A percentile compares a stretch with the other conserved stretches of the same genome.
Evolutionary conservation across 1,140 invertebrate genomes (phyloP).

Genomic region (Heterodera schachtii): DNA sequence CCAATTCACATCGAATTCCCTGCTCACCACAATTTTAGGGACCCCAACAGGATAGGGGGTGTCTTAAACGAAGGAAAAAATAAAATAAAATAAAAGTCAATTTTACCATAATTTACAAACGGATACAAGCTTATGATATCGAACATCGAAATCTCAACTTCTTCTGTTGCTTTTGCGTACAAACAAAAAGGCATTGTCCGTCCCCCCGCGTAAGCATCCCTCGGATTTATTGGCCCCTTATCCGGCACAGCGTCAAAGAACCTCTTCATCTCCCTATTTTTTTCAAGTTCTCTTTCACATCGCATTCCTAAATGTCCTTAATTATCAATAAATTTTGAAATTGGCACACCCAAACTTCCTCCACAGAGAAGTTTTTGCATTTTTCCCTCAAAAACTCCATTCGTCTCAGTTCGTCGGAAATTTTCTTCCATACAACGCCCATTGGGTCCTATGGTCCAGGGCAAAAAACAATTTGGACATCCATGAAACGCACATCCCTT

Average conservation of each 20-base stretch:
- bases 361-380: neutral
- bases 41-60: no score
- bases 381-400: neutral
- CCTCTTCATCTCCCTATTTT: slow-evolving; percentile 14
- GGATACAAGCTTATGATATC: no score
- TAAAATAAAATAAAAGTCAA: no score
- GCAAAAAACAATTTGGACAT: neutral
- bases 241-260: neutral
- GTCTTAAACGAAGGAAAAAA: no score
- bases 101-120: no score
- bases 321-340: no score
- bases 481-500: slow-evolving; percentile 13
- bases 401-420: neutral
- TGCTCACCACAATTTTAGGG: no score
- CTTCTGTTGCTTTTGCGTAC: neutral
- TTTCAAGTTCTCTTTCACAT: neutral
- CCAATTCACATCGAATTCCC: no score
- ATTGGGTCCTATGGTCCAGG: neutral
- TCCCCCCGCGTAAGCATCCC: neutral
- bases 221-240: neutral
- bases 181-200: slow-evolving; percentile 7
- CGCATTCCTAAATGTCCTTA: neutral
- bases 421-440: neutral
- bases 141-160: neutral
- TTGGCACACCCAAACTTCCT: neutral